Evolutionary conservation across 2,113 vertebrate genomes (phyloP).

Genomic region (Meleagris gallopavo): DNA sequence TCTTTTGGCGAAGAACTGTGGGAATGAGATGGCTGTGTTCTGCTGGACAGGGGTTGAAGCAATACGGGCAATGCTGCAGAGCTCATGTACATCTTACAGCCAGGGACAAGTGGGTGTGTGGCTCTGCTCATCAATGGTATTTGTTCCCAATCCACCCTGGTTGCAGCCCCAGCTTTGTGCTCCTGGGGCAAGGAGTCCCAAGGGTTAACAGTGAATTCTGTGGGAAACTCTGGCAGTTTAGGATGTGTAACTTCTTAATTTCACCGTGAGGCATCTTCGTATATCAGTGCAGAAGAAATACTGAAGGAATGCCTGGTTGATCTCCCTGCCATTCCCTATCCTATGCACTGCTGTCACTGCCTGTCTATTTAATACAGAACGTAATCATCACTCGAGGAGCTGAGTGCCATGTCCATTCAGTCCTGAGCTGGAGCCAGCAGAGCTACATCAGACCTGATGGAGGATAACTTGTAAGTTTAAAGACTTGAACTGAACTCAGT

Average conservation of each 20-base stretch:
- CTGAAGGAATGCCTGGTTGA: not conserved
- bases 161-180: not conserved
- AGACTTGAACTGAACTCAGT: not conserved
- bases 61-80: not conserved
- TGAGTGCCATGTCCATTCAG: not conserved
- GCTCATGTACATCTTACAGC: fast-evolving
- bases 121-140: fast-evolving
- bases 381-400: not conserved
- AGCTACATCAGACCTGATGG: not conserved
- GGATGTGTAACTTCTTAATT: not conserved
- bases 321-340: not conserved
- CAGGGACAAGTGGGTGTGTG: not conserved
- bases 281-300: not conserved
- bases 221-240: not conserved
- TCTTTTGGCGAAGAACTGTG: not conserved
- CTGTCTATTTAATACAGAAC: not conserved
- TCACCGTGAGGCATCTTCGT: not conserved
- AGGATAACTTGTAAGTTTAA: not conserved
- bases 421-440: not conserved
- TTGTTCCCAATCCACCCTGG: not conserved
- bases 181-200: not conserved
- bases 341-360: fast-evolving
- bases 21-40: not conserved
- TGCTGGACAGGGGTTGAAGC: not conserved
- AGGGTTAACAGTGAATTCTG: not conserved